phyloP scores from a whole-genome alignment of 2,888 invertebrate species.

The Labia minor region DNA sequence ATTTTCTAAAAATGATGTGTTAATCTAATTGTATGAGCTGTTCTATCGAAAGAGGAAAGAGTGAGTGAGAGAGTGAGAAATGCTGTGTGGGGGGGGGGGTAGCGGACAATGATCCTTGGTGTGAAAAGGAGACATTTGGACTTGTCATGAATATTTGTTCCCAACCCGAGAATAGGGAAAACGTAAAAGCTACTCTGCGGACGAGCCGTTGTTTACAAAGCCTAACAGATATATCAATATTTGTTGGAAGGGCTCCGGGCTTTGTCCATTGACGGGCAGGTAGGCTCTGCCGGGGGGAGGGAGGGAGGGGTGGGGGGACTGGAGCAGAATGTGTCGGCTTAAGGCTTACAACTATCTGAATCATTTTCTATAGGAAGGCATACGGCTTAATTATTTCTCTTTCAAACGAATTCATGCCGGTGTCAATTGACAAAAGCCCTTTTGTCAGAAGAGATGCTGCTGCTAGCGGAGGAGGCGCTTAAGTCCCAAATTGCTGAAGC shows the following conservation, averaged over 20 bases:
- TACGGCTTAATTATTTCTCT: slow-evolving; percentile 2
- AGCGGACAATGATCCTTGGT: too few species aligned
- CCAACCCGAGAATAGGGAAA: neutral
- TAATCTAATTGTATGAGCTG: too few species aligned
- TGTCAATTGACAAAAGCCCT: slow-evolving; percentile 3
- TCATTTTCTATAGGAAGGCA: neutral
- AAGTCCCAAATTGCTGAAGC: slow-evolving; percentile 7
- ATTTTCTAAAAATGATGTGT: too few species aligned
- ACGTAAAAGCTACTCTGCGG: neutral
- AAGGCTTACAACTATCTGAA: neutral
- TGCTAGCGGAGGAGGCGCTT: neutral
- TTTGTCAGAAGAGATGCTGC: neutral
- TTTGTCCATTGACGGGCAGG: slow-evolving; percentile 13
- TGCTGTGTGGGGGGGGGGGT: too few species aligned
- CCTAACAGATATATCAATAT: neutral
- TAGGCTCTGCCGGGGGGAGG: too few species aligned
- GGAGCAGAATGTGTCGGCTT: neutral
- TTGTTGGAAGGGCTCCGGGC: neutral
- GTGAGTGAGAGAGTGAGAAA: too few species aligned
- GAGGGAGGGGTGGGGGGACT: neutral
- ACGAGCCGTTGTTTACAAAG: slow-evolving; percentile 7
- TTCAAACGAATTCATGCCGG: neutral
- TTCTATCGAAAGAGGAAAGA: too few species aligned
- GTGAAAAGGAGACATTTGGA: neutral
- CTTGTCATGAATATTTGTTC: slow-evolving; percentile 3